Base-by-base conservation (phyloP, 2,888 invertebrate species). In the Acleris sparsana region DNA sequence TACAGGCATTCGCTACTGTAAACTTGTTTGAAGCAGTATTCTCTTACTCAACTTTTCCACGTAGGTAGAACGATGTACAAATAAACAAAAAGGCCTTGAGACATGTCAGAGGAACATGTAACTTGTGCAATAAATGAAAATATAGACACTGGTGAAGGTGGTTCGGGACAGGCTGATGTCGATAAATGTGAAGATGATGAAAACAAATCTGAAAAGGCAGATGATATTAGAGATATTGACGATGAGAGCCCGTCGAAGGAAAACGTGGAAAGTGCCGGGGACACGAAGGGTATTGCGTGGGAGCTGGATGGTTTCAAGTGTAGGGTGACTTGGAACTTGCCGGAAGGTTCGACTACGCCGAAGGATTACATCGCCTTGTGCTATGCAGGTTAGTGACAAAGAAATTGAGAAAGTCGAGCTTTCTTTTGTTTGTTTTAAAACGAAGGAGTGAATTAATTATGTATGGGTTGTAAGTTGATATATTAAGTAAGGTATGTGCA, bases 341-440 rank as follows among this genome's bases (percentile, higher is more conserved):
- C 86, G 16, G 88, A 92, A 63, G 92, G 87, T 59, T 73, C 75
- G 20, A 78, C 83, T 9, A 80, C 87, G 49, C 33, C 76, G 59
- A 75, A 80, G 59, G 94, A 94, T 78, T 94, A 93, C 82, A 87
- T 94, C 75, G 93, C 92, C 57, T 80, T 94, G 71, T 94, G 93
- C 79, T 89, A 83, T 76, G 80, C 86, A 88, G 94, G 94, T 94
- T 76, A 89, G 93, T 82, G 20, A 46, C n/a, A 3, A 48, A 62
- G 33, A 53, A 16, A 53, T 66, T 33, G 53, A 53, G 20, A 44
- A 55, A 44, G 44, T 62, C 2, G 18, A 53, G 51, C 25, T 33
- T 55, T 29, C 22, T 44, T 17, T 49, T 60, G 65, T 55, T 49
- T 6, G 20, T 44, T 51, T 60, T 60, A 56, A 52, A 44, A 29